phyloP scores from a whole-genome alignment of 2,113 vertebrate genomes.

The Pipra filicauda region DNA sequence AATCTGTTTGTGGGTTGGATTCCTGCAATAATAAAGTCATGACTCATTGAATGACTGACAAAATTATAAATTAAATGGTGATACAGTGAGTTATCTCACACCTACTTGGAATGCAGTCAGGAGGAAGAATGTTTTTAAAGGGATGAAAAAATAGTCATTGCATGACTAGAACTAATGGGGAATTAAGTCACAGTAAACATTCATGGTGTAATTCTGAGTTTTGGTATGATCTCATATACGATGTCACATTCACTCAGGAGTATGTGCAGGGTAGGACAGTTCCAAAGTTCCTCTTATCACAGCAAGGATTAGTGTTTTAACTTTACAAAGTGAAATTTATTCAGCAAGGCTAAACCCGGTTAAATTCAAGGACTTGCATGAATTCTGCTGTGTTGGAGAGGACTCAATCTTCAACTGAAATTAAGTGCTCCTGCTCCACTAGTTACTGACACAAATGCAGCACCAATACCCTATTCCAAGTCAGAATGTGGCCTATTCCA shows the following conservation, averaged over 20 bases:
- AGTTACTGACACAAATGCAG: not conserved
- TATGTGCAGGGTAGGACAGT: not conserved
- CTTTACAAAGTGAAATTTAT: not conserved
- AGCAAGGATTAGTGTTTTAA: not conserved
- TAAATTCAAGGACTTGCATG: not conserved
- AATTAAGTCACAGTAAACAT: conserved; percentile 16
- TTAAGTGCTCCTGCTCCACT: not conserved
- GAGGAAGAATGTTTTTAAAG: conserved; percentile 1
- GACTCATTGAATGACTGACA: conserved; percentile 42
- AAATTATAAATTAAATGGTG: conserved; percentile 53
- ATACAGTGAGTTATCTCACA: conserved; percentile 41
- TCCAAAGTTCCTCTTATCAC: not conserved
- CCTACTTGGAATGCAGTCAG: conserved; percentile 30
- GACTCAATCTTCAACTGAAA: not conserved
- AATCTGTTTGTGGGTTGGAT: conserved; percentile 46
- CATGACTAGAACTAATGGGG: conserved; percentile 3
- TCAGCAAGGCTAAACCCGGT: not conserved
- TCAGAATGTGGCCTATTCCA: fast-evolving
- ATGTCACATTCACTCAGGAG: not conserved
- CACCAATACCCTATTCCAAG: not conserved
- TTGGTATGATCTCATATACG: not conserved
- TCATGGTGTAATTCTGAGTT: not conserved
- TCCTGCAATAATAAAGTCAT: conserved; percentile 21
- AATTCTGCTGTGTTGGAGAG: not conserved
- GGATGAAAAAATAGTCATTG: not conserved